phyloP scores from a whole-genome alignment of 2,797 vertebrate genomes.

The Buphagus erythrorhynchus region DNA sequence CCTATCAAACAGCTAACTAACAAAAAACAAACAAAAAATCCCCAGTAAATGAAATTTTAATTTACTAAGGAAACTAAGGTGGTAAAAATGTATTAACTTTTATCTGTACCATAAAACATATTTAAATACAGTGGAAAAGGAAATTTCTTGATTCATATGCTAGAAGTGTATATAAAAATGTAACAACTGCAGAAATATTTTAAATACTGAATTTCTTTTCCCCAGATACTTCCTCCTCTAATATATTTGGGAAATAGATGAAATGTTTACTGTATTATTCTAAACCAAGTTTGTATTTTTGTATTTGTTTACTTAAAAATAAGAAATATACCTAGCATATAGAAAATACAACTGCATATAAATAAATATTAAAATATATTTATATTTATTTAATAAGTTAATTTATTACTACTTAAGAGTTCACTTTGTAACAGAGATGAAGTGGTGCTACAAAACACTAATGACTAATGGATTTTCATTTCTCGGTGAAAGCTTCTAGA shows the following conservation, averaged over 20 bases:
- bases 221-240: background rate
- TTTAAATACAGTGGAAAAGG: background rate
- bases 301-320: background rate
- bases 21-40: background rate
- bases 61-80: background rate
- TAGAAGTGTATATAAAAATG: background rate
- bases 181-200: background rate
- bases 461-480: background rate
- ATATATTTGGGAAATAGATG: background rate
- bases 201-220: background rate
- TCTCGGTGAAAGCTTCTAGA: background rate
- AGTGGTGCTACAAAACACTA: background rate
- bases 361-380: background rate
- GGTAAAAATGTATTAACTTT: background rate
- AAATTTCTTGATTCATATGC: background rate
- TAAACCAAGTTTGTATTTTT: background rate
- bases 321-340: background rate
- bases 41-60: background rate
- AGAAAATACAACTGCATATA: background rate
- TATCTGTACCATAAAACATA: background rate
- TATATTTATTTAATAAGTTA: background rate
- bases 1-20: background rate
- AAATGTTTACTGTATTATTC: background rate
- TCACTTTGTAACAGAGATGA: background rate
- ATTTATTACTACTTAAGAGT: background rate